Conservation (phyloP, 2,888 invertebrate genomes). For the Eutolmus rufibarbis region DNA sequence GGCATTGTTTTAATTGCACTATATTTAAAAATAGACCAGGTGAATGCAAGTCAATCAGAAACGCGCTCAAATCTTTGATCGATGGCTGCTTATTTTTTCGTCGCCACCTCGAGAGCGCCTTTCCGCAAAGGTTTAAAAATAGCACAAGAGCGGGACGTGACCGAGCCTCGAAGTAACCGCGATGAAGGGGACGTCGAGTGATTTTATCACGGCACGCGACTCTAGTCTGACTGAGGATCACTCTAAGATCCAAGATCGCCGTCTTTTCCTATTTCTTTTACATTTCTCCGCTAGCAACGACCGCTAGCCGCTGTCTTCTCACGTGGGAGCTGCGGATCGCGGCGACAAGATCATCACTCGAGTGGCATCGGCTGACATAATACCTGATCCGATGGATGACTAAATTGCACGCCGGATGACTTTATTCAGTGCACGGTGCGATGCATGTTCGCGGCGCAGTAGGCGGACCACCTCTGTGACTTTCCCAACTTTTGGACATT, state of each 20-base stretch:
- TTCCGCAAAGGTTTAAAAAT: slow-evolving; percentile 7
- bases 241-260: background rate
- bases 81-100: background rate
- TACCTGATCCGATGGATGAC: background rate
- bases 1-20: background rate
- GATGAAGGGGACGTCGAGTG: background rate
- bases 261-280: background rate
- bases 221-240: background rate
- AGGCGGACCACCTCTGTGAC: background rate
- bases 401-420: background rate
- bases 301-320: background rate
- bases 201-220: slow-evolving; percentile 27
- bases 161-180: background rate
- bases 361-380: background rate
- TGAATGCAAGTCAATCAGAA: slow-evolving; percentile 12
- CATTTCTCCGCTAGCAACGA: background rate
- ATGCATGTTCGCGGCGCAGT: background rate
- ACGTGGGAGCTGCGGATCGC: background rate
- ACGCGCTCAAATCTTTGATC: background rate
- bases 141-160: background rate
- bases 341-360: background rate
- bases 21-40: slow-evolving; percentile 19
- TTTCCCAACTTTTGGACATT: background rate
- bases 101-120: background rate
- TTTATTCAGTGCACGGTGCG: background rate